Evolutionary conservation across 2,888 invertebrate species (phyloP), one percentile per base, ranked within the genome.

Genomic region (Crematogaster levior): DNA sequence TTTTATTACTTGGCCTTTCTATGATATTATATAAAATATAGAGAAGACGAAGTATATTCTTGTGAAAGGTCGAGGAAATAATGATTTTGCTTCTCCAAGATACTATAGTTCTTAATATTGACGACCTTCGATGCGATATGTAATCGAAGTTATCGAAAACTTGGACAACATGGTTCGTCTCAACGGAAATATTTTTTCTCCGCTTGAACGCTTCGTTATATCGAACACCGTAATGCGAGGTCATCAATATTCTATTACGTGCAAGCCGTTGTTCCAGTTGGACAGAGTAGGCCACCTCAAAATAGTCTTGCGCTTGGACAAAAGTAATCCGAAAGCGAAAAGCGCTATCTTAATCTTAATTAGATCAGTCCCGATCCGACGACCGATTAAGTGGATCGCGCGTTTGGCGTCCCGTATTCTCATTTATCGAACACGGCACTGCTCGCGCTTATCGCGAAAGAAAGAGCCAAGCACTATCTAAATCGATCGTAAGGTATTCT

Each of bases 261-360:
- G 72, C 81, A 73, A 81, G 61, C 53, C 74, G 81, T 86, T 81
- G 86, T 86, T 86, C 86, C 84, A 86, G 68, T 86, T 86, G 84
- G 3, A 37, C 53, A 83, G 65, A 75, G 86, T 85, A 83, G 86
- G 84, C 81, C 84, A 56, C 34, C 77, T 81, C 66, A 81, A 86
- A 86, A 86, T 86, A 86, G 81, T 81, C 63, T 30, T 51, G 30
- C 56, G 21, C 15, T n/a, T 27, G 77, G 51, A 73, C 83, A 86
- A 84, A 84, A 84, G 63, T 81, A 68, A 77, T 77, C 84, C 73
- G 73, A 84, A 86, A 81, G 53, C 53, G 65, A 74, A 86, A 84
- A 86, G 81, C 68, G 75, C 74, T 65, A 34, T 48, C 43, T 65
- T 63, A 34, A 77, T 77, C 77, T 77, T 77, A 77, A 77, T 80